Percentiles rank a stretch among this genome's conserved stretches.
These are phyloP conservation scores for Philotrypesis tridentata DNA, from an alignment of 1,140 invertebrate genomes.

Conservation along the genomic window DNA sequence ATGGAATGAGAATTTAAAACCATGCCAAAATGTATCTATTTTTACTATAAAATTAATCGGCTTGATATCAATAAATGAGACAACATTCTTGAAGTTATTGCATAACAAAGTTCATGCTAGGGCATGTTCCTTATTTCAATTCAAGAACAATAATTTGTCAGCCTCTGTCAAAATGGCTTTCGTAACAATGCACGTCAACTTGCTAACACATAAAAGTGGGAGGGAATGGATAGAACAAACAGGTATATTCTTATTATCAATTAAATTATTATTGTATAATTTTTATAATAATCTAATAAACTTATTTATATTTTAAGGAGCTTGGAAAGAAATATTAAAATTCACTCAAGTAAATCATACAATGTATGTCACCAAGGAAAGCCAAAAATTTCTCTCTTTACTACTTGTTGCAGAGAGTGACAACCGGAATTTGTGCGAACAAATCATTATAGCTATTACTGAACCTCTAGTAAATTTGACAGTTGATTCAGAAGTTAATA, in stretches of 20 bases:
- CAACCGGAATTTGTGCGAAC: constrained; percentile 70
- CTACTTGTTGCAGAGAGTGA: constrained; percentile 73
- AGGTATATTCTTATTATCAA: constrained; percentile 55
- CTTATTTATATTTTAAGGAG: constrained; percentile 53
- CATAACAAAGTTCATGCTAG: constrained; percentile 66
- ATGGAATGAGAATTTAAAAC: constrained; percentile 61
- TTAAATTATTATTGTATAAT: background rate
- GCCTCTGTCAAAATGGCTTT: constrained; percentile 78
- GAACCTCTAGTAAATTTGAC: constrained; percentile 72
- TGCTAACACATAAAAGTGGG: constrained; percentile 74
- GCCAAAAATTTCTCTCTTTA: constrained; percentile 74
- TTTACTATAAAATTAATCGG: constrained; percentile 73
- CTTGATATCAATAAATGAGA: constrained; percentile 68
- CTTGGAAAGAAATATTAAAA: constrained; percentile 75
- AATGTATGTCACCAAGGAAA: constrained; percentile 78
- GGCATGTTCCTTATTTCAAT: constrained; percentile 63
- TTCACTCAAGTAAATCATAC: constrained; percentile 77
- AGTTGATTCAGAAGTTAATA: constrained; percentile 57
- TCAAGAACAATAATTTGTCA: constrained; percentile 61
- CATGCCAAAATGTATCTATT: constrained; percentile 66
- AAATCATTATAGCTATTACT: constrained; percentile 72
- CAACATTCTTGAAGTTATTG: constrained; percentile 64
- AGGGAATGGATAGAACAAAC: constrained; percentile 74
- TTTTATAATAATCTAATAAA: constrained; percentile 25
- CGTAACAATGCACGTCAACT: constrained; percentile 74